phyloP scores from a whole-genome alignment of 1,140 invertebrate species.

The Drosophila mayri region DNA sequence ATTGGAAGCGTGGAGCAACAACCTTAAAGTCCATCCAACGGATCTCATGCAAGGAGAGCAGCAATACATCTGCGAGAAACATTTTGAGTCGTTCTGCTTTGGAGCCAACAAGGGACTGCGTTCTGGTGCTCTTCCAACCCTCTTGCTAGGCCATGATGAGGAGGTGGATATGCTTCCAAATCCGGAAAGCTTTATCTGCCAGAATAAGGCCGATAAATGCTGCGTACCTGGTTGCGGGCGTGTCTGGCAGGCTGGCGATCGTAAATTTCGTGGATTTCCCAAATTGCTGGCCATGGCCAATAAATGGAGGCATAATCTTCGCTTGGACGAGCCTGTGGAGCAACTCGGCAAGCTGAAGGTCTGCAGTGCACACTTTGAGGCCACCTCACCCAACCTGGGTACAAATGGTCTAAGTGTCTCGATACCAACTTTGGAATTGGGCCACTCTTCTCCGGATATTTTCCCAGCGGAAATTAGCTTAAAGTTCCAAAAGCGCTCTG shows the following conservation, averaged over 20 bases:
- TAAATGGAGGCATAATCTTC: slow-evolving; percentile 68
- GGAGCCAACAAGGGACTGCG: slow-evolving; percentile 41
- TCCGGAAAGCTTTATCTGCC: slow-evolving; percentile 25
- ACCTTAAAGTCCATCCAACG: slow-evolving; percentile 42
- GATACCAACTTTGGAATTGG: slow-evolving; percentile 67
- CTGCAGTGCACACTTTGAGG: slow-evolving; percentile 63
- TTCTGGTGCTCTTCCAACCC: slow-evolving; percentile 57
- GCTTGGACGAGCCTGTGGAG: slow-evolving; percentile 19
- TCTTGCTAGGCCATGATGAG: slow-evolving; percentile 55
- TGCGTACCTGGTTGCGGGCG: slow-evolving; percentile 58
- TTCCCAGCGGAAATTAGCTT: slow-evolving; percentile 11
- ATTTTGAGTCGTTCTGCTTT: slow-evolving; percentile 68
- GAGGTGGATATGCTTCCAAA: slow-evolving; percentile 40
- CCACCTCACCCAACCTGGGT: slow-evolving; percentile 26
- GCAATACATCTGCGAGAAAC: slow-evolving; percentile 62
- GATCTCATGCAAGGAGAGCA: slow-evolving; percentile 24
- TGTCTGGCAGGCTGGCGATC: slow-evolving; percentile 15
- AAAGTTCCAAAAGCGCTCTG: slow-evolving; percentile 9
- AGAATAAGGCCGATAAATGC: slow-evolving; percentile 30
- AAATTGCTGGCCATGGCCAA: slow-evolving; percentile 31
- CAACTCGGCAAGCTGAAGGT: slow-evolving; percentile 38
- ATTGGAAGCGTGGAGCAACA: slow-evolving; percentile 58
- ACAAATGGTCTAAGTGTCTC: slow-evolving; percentile 24
- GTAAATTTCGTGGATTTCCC: slow-evolving; percentile 46
- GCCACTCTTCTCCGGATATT: slow-evolving; percentile 48